phyloP scores from a whole-genome alignment of 1,140 invertebrate species.

The Heterodera schachtii region DNA sequence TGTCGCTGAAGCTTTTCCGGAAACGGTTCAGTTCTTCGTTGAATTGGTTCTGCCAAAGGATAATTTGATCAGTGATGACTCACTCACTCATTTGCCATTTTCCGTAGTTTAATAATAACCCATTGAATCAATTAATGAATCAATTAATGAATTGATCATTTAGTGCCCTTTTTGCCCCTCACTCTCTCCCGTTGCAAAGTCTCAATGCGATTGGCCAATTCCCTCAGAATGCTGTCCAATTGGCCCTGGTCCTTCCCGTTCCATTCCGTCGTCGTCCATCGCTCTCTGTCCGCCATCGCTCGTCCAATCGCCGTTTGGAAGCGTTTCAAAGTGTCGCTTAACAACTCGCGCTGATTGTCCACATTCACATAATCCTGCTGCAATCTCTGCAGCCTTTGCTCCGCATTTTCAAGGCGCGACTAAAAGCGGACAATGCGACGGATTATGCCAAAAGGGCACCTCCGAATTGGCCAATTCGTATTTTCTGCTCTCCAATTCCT shows the following conservation, averaged over 20 bases:
- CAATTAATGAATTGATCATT: not conserved
- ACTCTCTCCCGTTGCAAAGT: constrained; percentile 59
- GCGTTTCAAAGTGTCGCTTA: constrained; percentile 55
- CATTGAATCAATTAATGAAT: not conserved
- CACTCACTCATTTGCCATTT: no score
- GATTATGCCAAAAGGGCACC: constrained; percentile 18
- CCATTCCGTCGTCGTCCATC: constrained; percentile 17
- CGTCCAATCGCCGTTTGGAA: constrained; percentile 60
- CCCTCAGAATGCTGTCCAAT: constrained; percentile 58
- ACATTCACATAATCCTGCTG: constrained; percentile 63
- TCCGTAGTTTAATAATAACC: no score
- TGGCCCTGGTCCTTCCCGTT: constrained; percentile 38
- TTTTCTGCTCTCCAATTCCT: constrained; percentile 62
- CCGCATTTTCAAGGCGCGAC: constrained; percentile 62
- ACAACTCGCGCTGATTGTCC: constrained; percentile 59
- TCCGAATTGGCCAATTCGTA: constrained; percentile 59
- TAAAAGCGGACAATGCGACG: constrained; percentile 29
- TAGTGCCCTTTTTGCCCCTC: no score
- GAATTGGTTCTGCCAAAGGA: constrained; percentile 56
- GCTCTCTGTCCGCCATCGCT: not conserved
- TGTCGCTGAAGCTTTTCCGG: constrained; percentile 59
- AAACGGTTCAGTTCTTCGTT: constrained; percentile 63
- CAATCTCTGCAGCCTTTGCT: constrained; percentile 57
- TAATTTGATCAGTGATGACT: not conserved
- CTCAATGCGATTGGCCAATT: constrained; percentile 56